A percentile compares a stretch with the other conserved stretches of the same genome.
phyloP scores from a whole-genome alignment of 1,140 invertebrate genomes.

The Bradysia coprophila region DNA sequence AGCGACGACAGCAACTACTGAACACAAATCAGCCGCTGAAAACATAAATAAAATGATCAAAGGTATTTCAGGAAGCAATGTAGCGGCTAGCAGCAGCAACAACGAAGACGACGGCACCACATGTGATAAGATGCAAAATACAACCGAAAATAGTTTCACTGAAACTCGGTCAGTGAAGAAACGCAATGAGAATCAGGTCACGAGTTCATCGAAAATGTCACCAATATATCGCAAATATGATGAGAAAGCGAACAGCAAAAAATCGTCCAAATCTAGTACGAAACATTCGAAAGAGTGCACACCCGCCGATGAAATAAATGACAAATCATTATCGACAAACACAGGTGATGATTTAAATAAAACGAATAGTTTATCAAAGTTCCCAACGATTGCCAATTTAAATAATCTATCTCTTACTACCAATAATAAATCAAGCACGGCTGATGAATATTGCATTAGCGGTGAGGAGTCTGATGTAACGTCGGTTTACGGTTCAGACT shows the following conservation, averaged over 20 bases:
- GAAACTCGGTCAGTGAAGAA: not conserved
- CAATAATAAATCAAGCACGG: not conserved
- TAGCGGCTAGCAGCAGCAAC: not conserved
- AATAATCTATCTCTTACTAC: slow-evolving; percentile 1
- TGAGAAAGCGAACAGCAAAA: no score
- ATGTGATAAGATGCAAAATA: no score
- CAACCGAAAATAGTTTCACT: not conserved
- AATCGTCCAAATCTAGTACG: not conserved
- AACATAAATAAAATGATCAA: not conserved
- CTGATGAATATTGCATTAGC: not conserved
- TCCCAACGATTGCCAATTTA: slow-evolving; percentile 1
- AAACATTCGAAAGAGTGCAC: no score
- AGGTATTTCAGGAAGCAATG: not conserved
- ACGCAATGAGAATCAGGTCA: not conserved
- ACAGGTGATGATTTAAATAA: no score
- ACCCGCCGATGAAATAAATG: no score
- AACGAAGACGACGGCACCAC: not conserved
- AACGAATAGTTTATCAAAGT: not conserved
- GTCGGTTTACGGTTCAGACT: no score
- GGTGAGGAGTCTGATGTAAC: not conserved
- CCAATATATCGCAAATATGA: not conserved
- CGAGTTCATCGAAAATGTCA: no score
- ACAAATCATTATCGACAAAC: no score
- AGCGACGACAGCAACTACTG: not conserved
- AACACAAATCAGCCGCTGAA: not conserved